phyloP scores from a whole-genome alignment of 2,113 vertebrate genomes.

The Parus major region DNA sequence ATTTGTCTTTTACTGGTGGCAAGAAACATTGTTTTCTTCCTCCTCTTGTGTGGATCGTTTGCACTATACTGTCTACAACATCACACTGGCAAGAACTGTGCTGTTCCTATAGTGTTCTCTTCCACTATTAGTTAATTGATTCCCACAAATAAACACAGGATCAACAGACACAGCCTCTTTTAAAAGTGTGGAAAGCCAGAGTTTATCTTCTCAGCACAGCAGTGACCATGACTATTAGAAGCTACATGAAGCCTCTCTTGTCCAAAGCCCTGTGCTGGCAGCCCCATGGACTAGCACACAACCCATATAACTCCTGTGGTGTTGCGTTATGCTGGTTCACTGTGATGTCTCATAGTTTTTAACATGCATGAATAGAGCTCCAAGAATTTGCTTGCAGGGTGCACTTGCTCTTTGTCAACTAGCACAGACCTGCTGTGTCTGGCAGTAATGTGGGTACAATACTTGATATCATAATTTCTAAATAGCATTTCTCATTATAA shows the following conservation, averaged over 20 bases:
- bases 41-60: not conserved
- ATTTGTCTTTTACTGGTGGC: not conserved
- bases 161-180: not conserved
- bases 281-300: not conserved
- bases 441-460: not conserved
- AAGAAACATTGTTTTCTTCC: not conserved
- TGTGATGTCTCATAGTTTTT: not conserved
- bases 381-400: slow-evolving; percentile 22
- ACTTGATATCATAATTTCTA: slow-evolving; percentile 25
- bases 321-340: not conserved
- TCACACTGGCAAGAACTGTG: not conserved
- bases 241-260: not conserved
- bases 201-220: not conserved
- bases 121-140: not conserved
- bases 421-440: slow-evolving; percentile 12
- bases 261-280: not conserved
- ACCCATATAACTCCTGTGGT: not conserved
- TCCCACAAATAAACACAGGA: not conserved
- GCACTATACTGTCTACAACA: not conserved
- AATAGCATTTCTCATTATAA: not conserved
- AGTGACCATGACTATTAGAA: not conserved
- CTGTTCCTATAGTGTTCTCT: not conserved
- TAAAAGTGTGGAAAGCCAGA: not conserved
- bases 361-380: slow-evolving; percentile 3
- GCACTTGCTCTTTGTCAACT: slow-evolving; percentile 15